phyloP scores from a whole-genome alignment of 2,888 invertebrate genomes.

The Aphodius granarius region DNA sequence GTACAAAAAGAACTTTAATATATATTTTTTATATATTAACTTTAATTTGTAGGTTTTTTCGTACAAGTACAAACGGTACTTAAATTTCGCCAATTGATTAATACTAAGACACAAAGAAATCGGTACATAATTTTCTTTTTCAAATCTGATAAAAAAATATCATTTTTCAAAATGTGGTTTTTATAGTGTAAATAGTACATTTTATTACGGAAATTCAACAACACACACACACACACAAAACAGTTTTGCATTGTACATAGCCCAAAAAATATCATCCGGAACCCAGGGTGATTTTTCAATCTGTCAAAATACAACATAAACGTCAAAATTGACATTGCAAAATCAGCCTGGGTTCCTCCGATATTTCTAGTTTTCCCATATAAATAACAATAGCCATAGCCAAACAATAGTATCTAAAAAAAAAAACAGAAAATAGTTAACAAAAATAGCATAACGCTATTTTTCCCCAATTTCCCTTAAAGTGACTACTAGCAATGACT shows the following conservation, averaged over 20 bases:
- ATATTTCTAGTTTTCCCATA: slow-evolving; percentile 39
- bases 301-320: not conserved
- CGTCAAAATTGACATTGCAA: not conserved
- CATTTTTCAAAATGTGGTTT: slow-evolving; percentile 5
- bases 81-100: not conserved
- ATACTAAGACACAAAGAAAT: not conserved
- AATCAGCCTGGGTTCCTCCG: not conserved
- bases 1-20: slow-evolving; percentile 2
- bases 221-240: not conserved
- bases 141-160: not conserved
- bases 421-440: slow-evolving; percentile 28
- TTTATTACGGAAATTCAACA: slow-evolving; percentile 12
- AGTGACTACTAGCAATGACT: slow-evolving; percentile 43
- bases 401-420: slow-evolving; percentile 35
- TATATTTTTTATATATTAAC: slow-evolving; percentile 12
- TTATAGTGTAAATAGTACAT: not conserved
- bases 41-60: slow-evolving; percentile 2
- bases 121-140: not conserved
- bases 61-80: slow-evolving; percentile 10
- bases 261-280: not conserved
- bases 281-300: not conserved
- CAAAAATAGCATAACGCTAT: slow-evolving; percentile 6
- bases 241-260: not conserved
- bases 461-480: slow-evolving; percentile 48
- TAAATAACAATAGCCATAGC: slow-evolving; percentile 48